phyloP scores from a whole-genome alignment of 2,113 vertebrate species.

The Chionis minor region DNA sequence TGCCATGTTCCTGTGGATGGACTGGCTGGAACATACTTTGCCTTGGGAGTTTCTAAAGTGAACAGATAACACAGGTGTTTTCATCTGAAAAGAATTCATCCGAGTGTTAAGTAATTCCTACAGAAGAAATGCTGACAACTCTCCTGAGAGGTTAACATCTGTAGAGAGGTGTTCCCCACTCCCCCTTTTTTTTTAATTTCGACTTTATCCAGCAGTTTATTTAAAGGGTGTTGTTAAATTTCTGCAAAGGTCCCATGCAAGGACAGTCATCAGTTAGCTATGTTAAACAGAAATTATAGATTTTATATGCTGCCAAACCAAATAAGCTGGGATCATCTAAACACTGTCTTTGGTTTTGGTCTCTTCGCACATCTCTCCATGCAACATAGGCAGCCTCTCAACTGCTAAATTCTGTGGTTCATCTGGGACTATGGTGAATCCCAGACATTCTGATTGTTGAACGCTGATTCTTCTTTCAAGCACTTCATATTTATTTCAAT shows the following conservation, averaged over 20 bases:
- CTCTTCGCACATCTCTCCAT: not conserved
- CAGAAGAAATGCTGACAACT: not conserved
- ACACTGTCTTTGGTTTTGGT: not conserved
- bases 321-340: not conserved
- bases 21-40: constrained; percentile 6
- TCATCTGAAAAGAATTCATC: not conserved
- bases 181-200: not conserved
- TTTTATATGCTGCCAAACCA: not conserved
- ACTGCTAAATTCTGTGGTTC: not conserved
- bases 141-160: not conserved
- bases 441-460: not conserved
- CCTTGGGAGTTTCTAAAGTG: constrained; percentile 30
- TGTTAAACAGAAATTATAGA: not conserved
- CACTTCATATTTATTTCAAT: not conserved
- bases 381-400: accelerated
- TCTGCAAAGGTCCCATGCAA: not conserved
- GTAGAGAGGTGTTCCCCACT: accelerated
- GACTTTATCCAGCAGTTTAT: not conserved
- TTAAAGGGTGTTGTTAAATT: not conserved
- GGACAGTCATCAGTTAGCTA: not conserved
- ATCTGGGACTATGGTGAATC: not conserved
- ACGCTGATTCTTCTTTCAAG: not conserved
- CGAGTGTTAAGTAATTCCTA: not conserved
- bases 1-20: not conserved
- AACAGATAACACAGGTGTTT: constrained; percentile 1